Conservation (phyloP, 2,113 vertebrate genomes). For the Poicephalus meyeri region DNA sequence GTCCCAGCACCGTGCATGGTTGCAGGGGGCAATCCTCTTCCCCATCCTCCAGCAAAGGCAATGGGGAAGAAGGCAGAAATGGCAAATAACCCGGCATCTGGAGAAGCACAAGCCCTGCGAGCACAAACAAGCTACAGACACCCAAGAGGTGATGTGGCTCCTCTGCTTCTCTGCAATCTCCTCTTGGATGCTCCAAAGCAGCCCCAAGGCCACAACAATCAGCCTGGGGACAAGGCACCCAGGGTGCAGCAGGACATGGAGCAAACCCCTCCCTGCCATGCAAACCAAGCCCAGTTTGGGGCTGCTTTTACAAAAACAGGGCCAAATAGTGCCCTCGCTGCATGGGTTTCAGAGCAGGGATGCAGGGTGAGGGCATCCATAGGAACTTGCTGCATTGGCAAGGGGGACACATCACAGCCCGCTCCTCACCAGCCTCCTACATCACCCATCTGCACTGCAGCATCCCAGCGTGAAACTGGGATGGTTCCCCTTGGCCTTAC, state of each 20-base stretch:
- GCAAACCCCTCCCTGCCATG: neutral
- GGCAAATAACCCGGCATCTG: neutral
- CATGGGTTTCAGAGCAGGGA: neutral
- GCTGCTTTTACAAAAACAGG: neutral
- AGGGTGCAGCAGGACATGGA: rapidly evolving
- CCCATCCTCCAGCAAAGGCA: neutral
- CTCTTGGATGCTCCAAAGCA: neutral
- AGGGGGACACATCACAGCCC: neutral
- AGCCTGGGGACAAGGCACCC: neutral
- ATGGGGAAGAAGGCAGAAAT: neutral
- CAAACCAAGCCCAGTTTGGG: neutral
- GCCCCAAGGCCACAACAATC: rapidly evolving
- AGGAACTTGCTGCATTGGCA: neutral
- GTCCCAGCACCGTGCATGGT: rapidly evolving
- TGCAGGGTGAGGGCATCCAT: neutral
- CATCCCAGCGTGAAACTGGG: neutral
- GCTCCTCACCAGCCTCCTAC: neutral
- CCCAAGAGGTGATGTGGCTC: rapidly evolving
- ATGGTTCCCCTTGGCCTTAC: neutral
- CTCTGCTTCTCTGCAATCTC: neutral
- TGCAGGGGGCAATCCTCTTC: neutral
- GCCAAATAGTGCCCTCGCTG: rapidly evolving
- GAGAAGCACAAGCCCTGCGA: neutral
- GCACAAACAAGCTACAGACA: neutral
- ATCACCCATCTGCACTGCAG: neutral